A percentile compares a stretch with the other conserved stretches of the same genome.
Conservation (phyloP, 30 jellyfish, hydroid and myxozoan species). For the Turritopsis dohrnii region DNA sequence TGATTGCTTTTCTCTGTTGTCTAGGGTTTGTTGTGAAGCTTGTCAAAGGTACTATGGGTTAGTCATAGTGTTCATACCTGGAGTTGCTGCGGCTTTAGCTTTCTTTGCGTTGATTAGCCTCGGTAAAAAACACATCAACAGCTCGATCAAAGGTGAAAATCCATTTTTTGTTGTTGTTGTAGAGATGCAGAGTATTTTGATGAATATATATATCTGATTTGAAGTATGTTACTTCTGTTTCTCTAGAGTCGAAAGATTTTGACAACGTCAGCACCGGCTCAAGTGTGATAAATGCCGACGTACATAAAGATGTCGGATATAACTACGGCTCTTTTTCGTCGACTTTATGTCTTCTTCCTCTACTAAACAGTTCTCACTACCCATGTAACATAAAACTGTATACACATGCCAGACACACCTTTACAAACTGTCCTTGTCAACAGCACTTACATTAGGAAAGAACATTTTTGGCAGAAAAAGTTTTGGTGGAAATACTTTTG, state of each 20-base stretch:
- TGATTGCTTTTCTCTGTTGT: background rate
- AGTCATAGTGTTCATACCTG: constrained; percentile 67
- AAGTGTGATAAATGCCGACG: background rate
- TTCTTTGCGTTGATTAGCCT: constrained; percentile 45
- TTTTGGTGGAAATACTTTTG: too few species aligned
- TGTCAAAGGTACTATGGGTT: constrained; percentile 61
- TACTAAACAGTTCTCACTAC: too few species aligned
- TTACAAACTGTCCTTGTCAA: too few species aligned
- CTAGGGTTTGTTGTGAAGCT: constrained; percentile 36
- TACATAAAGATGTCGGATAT: background rate
- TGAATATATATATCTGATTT: too few species aligned
- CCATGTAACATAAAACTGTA: too few species aligned
- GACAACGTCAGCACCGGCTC: background rate
- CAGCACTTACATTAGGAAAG: too few species aligned
- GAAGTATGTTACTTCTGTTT: too few species aligned
- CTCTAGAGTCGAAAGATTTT: too few species aligned
- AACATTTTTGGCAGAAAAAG: too few species aligned
- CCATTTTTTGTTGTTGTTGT: background rate
- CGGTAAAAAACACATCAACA: constrained; percentile 15
- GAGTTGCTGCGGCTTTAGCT: constrained; percentile 78
- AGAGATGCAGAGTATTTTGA: background rate
- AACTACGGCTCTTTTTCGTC: background rate
- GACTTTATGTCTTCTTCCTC: background rate
- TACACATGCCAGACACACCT: too few species aligned
- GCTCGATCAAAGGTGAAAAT: background rate